Conservation (phyloP, 2,797 vertebrate species). For the Falco peregrinus region DNA sequence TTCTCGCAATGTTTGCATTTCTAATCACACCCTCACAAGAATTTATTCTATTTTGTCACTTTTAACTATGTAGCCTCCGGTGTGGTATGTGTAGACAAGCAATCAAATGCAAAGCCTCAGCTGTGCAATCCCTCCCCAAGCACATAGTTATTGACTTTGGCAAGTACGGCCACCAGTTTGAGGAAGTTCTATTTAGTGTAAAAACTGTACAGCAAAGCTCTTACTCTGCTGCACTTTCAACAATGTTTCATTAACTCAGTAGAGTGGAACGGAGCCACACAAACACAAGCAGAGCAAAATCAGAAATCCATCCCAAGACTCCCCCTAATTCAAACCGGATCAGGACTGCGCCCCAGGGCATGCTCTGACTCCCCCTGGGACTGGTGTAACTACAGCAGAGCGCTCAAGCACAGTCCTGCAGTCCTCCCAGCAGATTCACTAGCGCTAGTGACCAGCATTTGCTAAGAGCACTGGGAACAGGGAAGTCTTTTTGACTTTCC, state of each 20-base stretch:
- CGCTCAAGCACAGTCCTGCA: not conserved
- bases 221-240: not conserved
- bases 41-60: constrained; percentile 37
- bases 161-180: not conserved
- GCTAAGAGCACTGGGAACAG: not conserved
- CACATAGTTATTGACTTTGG: constrained; percentile 4
- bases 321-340: not conserved
- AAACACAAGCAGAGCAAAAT: not conserved
- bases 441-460: not conserved
- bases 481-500: not conserved
- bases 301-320: not conserved
- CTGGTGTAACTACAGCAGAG: not conserved
- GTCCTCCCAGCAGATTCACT: not conserved
- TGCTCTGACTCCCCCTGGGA: not conserved
- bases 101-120: not conserved
- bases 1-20: constrained; percentile 38
- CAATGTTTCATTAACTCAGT: not conserved
- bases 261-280: not conserved
- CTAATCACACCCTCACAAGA: constrained; percentile 58
- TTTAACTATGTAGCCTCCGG: constrained; percentile 40
- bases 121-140: constrained; percentile 22
- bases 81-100: constrained; percentile 2
- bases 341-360: not conserved
- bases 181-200: not conserved
- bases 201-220: constrained; percentile 5